Conservation (phyloP, 2,797 vertebrate genomes). For the Moxostoma hubbsi region DNA sequence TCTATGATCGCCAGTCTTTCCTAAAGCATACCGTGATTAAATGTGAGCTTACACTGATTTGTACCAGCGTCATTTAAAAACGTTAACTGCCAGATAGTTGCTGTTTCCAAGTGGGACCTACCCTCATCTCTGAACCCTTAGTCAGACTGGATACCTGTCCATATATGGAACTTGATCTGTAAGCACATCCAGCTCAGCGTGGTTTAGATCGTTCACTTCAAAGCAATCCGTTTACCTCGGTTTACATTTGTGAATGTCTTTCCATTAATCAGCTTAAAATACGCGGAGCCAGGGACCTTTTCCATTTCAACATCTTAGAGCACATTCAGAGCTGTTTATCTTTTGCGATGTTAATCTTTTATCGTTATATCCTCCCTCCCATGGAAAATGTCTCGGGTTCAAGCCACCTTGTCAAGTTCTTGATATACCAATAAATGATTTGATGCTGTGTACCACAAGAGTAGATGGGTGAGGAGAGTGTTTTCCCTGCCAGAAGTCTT, state of each 20-base stretch:
- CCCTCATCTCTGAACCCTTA: not conserved
- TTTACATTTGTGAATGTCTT: conserved; percentile 48
- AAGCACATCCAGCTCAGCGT: conserved; percentile 6
- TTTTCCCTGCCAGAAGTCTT: conserved; percentile 1
- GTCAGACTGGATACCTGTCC: conserved; percentile 37
- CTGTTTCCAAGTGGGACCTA: conserved; percentile 31
- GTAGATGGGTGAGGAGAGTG: conserved; percentile 21
- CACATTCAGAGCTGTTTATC: conserved; percentile 60
- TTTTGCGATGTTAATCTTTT: conserved; percentile 59
- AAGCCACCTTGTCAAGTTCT: conserved; percentile 44
- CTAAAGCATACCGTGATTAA: not conserved
- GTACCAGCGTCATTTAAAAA: conserved; percentile 28
- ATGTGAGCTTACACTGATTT: not conserved
- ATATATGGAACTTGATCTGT: conserved; percentile 57
- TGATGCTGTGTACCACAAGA: conserved; percentile 31
- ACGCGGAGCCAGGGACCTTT: conserved; percentile 60
- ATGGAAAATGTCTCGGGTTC: conserved; percentile 61
- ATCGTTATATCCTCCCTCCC: conserved; percentile 50
- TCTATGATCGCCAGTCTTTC: not conserved
- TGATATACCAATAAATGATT: conserved; percentile 42
- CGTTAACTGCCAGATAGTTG: not conserved
- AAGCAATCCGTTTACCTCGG: conserved; percentile 38
- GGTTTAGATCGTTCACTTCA: conserved; percentile 45
- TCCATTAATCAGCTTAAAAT: conserved; percentile 68
- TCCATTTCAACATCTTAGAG: conserved; percentile 64